These are phyloP conservation scores for Synanthedon andrenaeformis DNA, from an alignment of 2,888 invertebrate genomes.

Conservation along the genomic window DNA sequence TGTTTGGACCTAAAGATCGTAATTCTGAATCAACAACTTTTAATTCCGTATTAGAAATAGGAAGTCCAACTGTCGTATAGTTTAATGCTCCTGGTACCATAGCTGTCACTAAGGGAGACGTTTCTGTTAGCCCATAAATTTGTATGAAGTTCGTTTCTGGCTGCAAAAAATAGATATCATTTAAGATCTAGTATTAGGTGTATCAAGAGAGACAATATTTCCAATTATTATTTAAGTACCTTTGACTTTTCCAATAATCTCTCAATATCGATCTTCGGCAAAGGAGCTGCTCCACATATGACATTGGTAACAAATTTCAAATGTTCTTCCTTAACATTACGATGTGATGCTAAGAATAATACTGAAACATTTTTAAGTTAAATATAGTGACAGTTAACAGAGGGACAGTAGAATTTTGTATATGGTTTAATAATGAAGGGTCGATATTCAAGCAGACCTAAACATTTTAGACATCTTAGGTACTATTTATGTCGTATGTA, in stretches of 20 bases:
- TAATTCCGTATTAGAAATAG: slow-evolving; percentile 71
- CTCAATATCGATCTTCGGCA: slow-evolving; percentile 68
- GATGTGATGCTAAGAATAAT: slow-evolving; percentile 75
- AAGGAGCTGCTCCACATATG: slow-evolving; percentile 75
- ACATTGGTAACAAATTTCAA: slow-evolving; percentile 64
- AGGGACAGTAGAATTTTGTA: no score
- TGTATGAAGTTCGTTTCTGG: slow-evolving; percentile 32
- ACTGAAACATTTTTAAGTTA: slow-evolving; percentile 62
- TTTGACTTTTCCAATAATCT: slow-evolving; percentile 56
- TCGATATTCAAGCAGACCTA: no score
- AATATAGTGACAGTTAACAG: no score
- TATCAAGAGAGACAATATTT: no score
- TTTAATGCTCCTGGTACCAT: slow-evolving; percentile 26
- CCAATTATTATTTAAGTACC: slow-evolving; percentile 18
- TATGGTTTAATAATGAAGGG: no score
- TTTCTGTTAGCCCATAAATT: slow-evolving; percentile 79
- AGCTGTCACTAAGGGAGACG: slow-evolving; percentile 68
- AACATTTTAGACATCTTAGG: no score
- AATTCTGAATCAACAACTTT: slow-evolving; percentile 59
- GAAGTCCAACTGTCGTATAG: slow-evolving; percentile 61
- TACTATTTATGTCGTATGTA: no score
- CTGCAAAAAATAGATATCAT: slow-evolving; percentile 14
- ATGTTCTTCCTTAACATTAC: slow-evolving; percentile 68
- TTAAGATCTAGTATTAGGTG: no score
- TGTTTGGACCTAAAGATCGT: slow-evolving; percentile 57